Base-by-base conservation (phyloP, 2,888 invertebrate species). In the Diplazon laetatorius region DNA sequence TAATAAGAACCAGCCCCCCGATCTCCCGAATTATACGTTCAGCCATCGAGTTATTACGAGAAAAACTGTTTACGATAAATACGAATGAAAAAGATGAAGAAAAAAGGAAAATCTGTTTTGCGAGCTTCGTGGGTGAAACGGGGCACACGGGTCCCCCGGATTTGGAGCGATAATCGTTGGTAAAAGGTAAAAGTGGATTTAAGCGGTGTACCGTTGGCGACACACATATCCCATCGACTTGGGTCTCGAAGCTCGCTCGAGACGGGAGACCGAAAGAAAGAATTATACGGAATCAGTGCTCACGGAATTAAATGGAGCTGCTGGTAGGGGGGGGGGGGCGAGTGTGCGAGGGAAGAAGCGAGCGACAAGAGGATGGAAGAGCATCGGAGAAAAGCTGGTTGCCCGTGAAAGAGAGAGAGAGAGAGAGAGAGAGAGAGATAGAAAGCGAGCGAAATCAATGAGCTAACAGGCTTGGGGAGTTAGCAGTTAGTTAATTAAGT, bases 401-500 rank as follows among this genome's bases (percentile, higher is more conserved):
- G 6, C 6, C 2, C 4, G 2, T 30, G 30, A 14, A 12, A 18
- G 65, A 50, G 25, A 37, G 48, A 6, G 42, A 14, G 59, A 18
- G 55, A 57, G 74, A 76, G 72, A 18, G 65, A 50, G 25, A 37
- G 48, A 6, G 42, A 14, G 59, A 18, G 55, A 57, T 72, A 76
- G 62, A 57, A 48, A 63, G 60, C 20, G 68, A 68, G 50, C 82
- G 85, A 88, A 89, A 91, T 90, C 90, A 88, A 91, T 90, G 87
- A 88, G 86, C 89, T 90, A 90, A 90, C 88, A 90, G 89, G 90
- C 90, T 90, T 90, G 87, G 80, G n/a, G 87, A 90, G 88, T 88
- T 89, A 88, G 88, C 87, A 88, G 88, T 88, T 88, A 89, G 89
- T 88, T 91, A 90, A 91, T 91, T 90, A 91, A 90, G 89, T 89